Evolutionary conservation across 2,113 vertebrate genomes (phyloP).

Genomic region (Melanostigma gelatinosum): DNA sequence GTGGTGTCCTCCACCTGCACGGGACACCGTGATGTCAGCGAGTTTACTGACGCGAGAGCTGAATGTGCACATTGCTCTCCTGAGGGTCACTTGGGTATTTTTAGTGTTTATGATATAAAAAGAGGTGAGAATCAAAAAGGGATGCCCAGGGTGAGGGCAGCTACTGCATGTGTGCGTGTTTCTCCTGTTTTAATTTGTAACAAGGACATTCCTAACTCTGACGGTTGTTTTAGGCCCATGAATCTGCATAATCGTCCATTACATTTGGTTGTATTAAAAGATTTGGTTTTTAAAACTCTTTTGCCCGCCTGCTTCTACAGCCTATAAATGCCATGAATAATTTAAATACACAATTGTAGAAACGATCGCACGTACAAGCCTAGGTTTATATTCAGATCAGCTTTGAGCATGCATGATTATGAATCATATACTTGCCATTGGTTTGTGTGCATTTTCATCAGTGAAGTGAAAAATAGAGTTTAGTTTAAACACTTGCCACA

Average conservation of each 20-base stretch:
- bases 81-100: slow-evolving; percentile 75
- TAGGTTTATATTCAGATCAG: slow-evolving; percentile 36
- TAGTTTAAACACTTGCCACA: background rate
- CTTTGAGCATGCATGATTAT: slow-evolving; percentile 14
- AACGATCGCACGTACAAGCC: slow-evolving; percentile 5
- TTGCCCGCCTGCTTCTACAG: slow-evolving; percentile 9
- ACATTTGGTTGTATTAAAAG: slow-evolving; percentile 40
- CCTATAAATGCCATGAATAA: slow-evolving; percentile 47
- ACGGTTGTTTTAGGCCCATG: slow-evolving; percentile 24
- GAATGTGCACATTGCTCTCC: slow-evolving; percentile 70
- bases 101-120: slow-evolving; percentile 74
- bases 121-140: slow-evolving; percentile 60
- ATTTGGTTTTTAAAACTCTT: background rate
- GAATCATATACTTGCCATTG: slow-evolving; percentile 9
- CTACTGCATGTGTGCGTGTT: slow-evolving; percentile 23
- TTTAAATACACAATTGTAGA: slow-evolving; percentile 45
- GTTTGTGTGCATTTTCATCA: slow-evolving; percentile 1
- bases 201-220: slow-evolving; percentile 47
- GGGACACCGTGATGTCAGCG: slow-evolving; percentile 78
- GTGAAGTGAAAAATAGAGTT: background rate
- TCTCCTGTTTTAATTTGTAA: slow-evolving; percentile 26
- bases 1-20: slow-evolving; percentile 75
- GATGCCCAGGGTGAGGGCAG: slow-evolving; percentile 56
- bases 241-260: slow-evolving; percentile 44
- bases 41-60: slow-evolving; percentile 69